Base-by-base conservation (phyloP, 2,888 invertebrate genomes). In the Drosophila fungiperda region DNA sequence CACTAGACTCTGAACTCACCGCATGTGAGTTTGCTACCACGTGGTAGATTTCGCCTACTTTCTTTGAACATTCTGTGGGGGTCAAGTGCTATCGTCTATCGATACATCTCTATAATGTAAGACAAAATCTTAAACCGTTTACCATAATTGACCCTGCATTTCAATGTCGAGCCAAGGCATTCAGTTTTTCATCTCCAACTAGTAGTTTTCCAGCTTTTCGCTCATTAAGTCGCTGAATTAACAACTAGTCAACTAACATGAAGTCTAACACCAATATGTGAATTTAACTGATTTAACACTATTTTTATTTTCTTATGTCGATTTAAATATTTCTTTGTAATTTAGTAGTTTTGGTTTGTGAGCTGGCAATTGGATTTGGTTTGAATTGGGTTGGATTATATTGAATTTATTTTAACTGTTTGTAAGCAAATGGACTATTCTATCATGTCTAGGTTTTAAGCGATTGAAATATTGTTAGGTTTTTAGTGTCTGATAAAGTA, bases 231-330 rank as follows among this genome's bases (percentile, higher is more conserved):
- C n/a, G n/a, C 40, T 42, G 42, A 45, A 63, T n/a, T 63, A 63
- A 49, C 32, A 33, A 7, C 64, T 64, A 64, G 23, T 32, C 49
- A 64, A 49, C 23, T 64, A 65, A 65, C 65, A 65, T 50, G 65
- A 38, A 64, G 17, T 64, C 38, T 23, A 49, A 64, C 40, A 35
- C 40, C 33, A 35, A 20, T 42, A 42, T 42, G 15, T 20, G 20
- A 40, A 33, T 35, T 50, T n/a, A 65, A 50, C 65, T 50, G 65
- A 65, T 38, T 33, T 40, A 50, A 40, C 38, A 12, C 23, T 1
- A 23, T 45, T 55, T 68, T 33, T 15, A 23, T 50, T 35, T 60
- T 50, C 9, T 68, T 64, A 29, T 52, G 3, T 59, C 23, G 23
- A 15, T 3, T 23, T 45, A 2, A 23, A 15, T 45, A 23, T 55